phyloP scores from a whole-genome alignment of 2,888 invertebrate species.

The Venusia cambrica region DNA sequence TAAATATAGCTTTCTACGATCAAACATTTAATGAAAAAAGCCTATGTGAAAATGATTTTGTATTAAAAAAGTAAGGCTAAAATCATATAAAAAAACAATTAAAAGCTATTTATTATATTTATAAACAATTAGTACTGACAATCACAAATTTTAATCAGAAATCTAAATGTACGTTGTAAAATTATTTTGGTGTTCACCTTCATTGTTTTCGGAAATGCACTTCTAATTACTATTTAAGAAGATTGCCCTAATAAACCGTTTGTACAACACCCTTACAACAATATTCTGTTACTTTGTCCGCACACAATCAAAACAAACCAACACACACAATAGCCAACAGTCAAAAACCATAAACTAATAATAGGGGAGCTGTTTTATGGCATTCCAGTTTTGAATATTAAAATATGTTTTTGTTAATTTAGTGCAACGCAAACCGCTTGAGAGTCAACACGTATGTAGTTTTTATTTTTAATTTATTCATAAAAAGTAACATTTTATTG shows the following conservation, averaged over 20 bases:
- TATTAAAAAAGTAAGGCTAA: no score
- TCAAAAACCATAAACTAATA: conserved; percentile 78
- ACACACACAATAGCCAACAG: conserved; percentile 75
- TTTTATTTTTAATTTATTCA: conserved; percentile 16
- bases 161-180: background rate
- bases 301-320: conserved; percentile 74
- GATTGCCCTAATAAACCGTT: conserved; percentile 20
- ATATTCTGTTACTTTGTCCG: conserved; percentile 58
- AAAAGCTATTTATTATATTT: no score
- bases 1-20: no score
- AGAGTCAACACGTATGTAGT: conserved; percentile 62
- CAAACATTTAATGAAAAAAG: no score
- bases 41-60: no score
- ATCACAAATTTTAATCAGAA: conserved; percentile 4
- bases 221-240: conserved; percentile 17
- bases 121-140: no score
- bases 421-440: conserved; percentile 64
- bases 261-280: conserved; percentile 52
- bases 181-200: conserved; percentile 4
- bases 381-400: conserved; percentile 73
- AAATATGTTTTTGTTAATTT: conserved; percentile 63
- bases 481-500: conserved; percentile 12
- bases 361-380: conserved; percentile 80
- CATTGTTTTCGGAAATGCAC: no score
- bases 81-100: no score